Conservation (phyloP, 2,888 invertebrate species). For the Leptopterna dolabrata region DNA sequence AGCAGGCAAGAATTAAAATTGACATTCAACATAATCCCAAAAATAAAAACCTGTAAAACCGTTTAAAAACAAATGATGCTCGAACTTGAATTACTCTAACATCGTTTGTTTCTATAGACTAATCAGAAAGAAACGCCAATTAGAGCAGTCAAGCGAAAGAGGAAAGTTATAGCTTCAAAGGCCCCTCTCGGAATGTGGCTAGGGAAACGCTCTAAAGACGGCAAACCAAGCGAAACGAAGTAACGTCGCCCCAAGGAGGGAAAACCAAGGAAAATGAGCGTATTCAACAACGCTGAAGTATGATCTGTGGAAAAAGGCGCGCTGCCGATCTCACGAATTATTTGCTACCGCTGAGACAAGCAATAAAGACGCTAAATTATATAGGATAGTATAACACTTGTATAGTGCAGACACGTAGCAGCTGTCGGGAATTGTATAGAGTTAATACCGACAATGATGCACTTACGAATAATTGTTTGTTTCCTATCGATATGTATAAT, state of each 20-base stretch:
- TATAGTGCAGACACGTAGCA: no score
- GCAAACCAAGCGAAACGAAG: neutral
- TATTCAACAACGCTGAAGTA: neutral
- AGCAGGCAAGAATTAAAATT: neutral
- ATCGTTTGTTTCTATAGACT: neutral
- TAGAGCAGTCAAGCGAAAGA: conserved; percentile 6
- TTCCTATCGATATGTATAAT: no score
- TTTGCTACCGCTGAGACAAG: no score
- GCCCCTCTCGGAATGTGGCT: neutral
- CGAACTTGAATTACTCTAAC: neutral
- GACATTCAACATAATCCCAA: neutral
- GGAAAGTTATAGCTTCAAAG: neutral
- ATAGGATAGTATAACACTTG: no score
- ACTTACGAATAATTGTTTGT: no score
- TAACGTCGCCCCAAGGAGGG: neutral
- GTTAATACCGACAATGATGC: no score
- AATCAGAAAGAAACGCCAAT: neutral
- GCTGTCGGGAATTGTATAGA: no score
- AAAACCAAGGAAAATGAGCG: neutral
- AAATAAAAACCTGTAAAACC: neutral
- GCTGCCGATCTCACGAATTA: neutral
- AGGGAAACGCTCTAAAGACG: neutral
- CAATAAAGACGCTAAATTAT: no score
- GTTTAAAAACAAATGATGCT: neutral
- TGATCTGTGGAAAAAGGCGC: neutral